Base-by-base conservation (phyloP, 1,140 invertebrate genomes). In the Aphis gossypii region DNA sequence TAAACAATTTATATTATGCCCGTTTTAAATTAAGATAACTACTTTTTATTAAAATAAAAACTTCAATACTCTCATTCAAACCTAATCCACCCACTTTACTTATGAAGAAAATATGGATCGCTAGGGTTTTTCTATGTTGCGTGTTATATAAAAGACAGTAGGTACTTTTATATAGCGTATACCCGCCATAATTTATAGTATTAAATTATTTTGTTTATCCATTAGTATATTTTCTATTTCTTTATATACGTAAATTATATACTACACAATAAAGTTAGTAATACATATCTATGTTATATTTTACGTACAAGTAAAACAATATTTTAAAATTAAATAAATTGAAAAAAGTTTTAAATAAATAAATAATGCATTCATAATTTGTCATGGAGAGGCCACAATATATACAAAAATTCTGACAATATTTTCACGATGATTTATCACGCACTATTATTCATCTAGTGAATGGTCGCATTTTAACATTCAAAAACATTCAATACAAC, bases 401-500 rank as follows among this genome's bases (percentile, higher is more conserved):
- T 68, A 68, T 14, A 68, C 60, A n/a, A n/a, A n/a, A 76, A 76
- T 18, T 35, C 60, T 76, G 60, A 76, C 60, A 76, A 76, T 76
- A 76, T 76, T 76, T 76, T n/a, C 60, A n/a, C 23, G 23, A 86
- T 25, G 23, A 86, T 86, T 44, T 86, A 86, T 86, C 25, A 25
- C 60, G 83, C 9, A 86, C 21, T 86, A 44, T 86, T 46, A 86
- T 86, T 86, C 83, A 86, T 86, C 23, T 86, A 86, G 41, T 30
- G 23, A 86, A 44, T 46, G 83, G 41, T 41, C 21, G 20, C 21
- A 83, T 83, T 68, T n/a, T n/a, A 76, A 83, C n/a, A 41, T 41
- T 86, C 41, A 86, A 86, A 86, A 86, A 86, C 83, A 86, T 86
- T 86, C 41, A 44, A 46, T 86, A 86, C 41, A 44, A 86, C 41